Evolutionary conservation across 1,140 invertebrate species (phyloP).

Genomic region (Bombus polaris): DNA sequence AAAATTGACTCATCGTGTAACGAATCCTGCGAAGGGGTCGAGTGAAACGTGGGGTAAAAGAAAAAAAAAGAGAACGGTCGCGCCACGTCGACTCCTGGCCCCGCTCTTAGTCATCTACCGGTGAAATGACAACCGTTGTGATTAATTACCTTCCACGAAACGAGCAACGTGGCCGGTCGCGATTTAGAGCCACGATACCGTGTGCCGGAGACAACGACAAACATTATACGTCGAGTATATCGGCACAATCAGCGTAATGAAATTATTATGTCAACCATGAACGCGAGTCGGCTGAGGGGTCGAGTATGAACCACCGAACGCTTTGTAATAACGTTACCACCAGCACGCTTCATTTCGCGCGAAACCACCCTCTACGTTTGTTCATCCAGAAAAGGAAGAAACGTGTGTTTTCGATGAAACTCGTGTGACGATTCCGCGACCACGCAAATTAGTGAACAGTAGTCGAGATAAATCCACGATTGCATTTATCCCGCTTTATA

Average conservation of each 20-base stretch:
- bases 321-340: constrained; percentile 35
- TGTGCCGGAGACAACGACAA: constrained; percentile 18
- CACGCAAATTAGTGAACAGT: background rate
- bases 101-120: constrained; percentile 55
- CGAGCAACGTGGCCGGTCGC: constrained; percentile 22
- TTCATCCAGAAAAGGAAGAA: background rate
- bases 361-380: background rate
- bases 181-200: constrained; percentile 44
- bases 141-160: constrained; percentile 66
- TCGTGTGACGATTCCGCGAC: background rate
- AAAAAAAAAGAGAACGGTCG: background rate
- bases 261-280: constrained; percentile 49
- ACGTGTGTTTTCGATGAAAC: background rate
- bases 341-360: constrained; percentile 15
- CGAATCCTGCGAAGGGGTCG: background rate
- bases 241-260: constrained; percentile 50
- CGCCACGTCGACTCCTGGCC: constrained; percentile 4
- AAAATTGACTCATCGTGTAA: constrained; percentile 51
- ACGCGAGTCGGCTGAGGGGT: constrained; percentile 1
- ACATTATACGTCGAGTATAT: constrained; percentile 36
- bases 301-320: constrained; percentile 20
- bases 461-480: too few relatives aligned
- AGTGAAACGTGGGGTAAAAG: background rate
- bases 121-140: constrained; percentile 54
- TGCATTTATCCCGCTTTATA: too few relatives aligned